Conservation (phyloP, 2,888 invertebrate species). For the Idaea aversata region DNA sequence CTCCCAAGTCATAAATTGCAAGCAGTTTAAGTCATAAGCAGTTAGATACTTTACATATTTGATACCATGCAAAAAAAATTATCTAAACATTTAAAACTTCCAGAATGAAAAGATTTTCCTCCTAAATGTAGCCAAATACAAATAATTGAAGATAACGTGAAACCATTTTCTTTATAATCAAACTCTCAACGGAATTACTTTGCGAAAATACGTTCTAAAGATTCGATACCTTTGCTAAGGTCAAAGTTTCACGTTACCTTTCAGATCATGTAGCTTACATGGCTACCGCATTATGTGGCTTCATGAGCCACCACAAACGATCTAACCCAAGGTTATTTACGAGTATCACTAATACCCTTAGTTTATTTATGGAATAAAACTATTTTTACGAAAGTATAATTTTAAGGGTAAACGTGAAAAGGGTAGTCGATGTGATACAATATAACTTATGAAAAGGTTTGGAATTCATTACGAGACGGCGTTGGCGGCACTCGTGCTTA, state of each 20-base stretch:
- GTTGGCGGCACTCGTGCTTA: background rate
- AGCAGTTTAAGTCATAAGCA: background rate
- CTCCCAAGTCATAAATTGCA: background rate
- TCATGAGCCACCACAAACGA: constrained; percentile 57
- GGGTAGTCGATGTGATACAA: too few relatives aligned
- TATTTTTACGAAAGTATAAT: background rate
- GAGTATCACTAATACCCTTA: constrained; percentile 14
- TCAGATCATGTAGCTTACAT: constrained; percentile 62
- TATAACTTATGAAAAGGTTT: background rate
- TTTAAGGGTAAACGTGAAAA: background rate
- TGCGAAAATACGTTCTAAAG: constrained; percentile 23
- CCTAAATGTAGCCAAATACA: constrained; percentile 14
- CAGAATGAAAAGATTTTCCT: constrained; percentile 16
- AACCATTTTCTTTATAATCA: constrained; percentile 27
- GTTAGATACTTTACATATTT: background rate
- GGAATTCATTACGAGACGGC: background rate
- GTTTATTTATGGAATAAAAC: background rate
- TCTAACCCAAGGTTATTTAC: constrained; percentile 32
- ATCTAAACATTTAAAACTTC: constrained; percentile 15
- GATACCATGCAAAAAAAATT: background rate
- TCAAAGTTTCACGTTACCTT: constrained; percentile 58
- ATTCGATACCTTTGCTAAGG: constrained; percentile 25
- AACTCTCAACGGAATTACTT: constrained; percentile 24
- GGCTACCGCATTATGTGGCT: constrained; percentile 66
- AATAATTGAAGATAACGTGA: constrained; percentile 26